Percentiles rank a stretch among this genome's conserved stretches.
phyloP scores from a whole-genome alignment of 1,140 invertebrate species.

The Listronotus bonariensis region DNA sequence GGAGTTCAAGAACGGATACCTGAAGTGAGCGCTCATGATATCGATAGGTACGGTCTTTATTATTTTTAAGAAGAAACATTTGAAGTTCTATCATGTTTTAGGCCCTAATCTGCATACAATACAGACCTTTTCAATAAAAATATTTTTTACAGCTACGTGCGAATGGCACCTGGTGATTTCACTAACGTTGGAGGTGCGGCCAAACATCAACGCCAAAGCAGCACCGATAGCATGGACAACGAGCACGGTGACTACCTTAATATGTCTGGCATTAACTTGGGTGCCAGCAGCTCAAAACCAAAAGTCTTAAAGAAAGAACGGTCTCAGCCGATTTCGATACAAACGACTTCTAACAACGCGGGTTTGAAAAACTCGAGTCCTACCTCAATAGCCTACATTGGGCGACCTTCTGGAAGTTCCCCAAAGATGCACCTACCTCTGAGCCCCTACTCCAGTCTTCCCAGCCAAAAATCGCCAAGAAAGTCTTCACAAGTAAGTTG shows the following conservation, averaged over 20 bases:
- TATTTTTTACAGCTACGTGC: slow-evolving; percentile 57
- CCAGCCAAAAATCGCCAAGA: slow-evolving; percentile 44
- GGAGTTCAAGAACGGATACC: slow-evolving; percentile 56
- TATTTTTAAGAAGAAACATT: not conserved
- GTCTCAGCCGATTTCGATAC: slow-evolving; percentile 66
- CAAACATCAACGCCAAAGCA: slow-evolving; percentile 45
- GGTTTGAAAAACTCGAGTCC: slow-evolving; percentile 38
- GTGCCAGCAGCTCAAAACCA: slow-evolving; percentile 30
- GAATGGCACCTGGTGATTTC: slow-evolving; percentile 59
- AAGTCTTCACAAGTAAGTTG: slow-evolving; percentile 6
- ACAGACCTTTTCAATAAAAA: no score
- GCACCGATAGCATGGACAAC: slow-evolving; percentile 45
- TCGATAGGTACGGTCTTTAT: slow-evolving; percentile 55
- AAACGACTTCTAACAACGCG: slow-evolving; percentile 40
- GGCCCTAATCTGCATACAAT: no score
- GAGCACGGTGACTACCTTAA: slow-evolving; percentile 54
- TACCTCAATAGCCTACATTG: slow-evolving; percentile 31
- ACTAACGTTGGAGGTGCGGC: not conserved
- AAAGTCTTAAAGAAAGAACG: slow-evolving; percentile 56
- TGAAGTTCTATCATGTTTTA: no score
- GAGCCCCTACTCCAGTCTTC: slow-evolving; percentile 51
- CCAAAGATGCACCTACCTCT: slow-evolving; percentile 54
- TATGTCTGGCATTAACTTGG: slow-evolving; percentile 45
- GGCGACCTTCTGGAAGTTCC: slow-evolving; percentile 54
- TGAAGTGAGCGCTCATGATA: slow-evolving; percentile 6